Evolutionary conservation across 2,888 invertebrate genomes (phyloP).

Genomic region (Pemphredon lugubris): DNA sequence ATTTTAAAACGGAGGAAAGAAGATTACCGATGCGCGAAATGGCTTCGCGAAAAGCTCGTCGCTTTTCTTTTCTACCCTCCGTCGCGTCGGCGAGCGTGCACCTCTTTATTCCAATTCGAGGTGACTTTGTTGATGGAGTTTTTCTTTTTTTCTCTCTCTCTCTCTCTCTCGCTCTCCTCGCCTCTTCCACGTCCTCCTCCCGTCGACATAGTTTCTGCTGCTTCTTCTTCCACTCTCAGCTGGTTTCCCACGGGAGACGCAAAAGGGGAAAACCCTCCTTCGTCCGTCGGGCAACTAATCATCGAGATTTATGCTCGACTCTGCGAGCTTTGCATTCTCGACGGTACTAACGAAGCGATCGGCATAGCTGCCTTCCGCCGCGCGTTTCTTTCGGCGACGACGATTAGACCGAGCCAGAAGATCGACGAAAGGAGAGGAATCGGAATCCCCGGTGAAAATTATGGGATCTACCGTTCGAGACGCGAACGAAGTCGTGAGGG

Average conservation of each 20-base stretch:
- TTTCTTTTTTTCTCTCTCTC: background rate
- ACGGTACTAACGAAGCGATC: constrained; percentile 31
- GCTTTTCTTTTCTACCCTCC: no score
- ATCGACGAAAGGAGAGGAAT: no score
- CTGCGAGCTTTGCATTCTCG: constrained; percentile 37
- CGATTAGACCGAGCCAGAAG: background rate
- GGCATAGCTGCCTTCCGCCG: constrained; percentile 2
- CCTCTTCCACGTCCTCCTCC: background rate
- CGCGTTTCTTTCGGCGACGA: background rate
- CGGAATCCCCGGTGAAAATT: no score
- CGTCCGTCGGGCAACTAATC: constrained; percentile 25
- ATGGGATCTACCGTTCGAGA: no score
- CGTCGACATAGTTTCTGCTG: no score
- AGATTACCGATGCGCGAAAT: no score
- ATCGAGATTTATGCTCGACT: constrained; percentile 33
- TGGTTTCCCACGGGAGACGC: constrained; percentile 14
- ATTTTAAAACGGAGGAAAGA: background rate
- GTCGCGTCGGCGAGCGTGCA: no score
- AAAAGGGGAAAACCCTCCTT: constrained; percentile 8
- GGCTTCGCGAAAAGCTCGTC: no score
- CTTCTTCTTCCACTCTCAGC: background rate
- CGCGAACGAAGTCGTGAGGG: no score
- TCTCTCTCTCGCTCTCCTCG: background rate
- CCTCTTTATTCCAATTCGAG: no score
- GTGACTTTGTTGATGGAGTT: background rate